Conservation (phyloP, 2,888 invertebrate species). For the Melanophora roralis region DNA sequence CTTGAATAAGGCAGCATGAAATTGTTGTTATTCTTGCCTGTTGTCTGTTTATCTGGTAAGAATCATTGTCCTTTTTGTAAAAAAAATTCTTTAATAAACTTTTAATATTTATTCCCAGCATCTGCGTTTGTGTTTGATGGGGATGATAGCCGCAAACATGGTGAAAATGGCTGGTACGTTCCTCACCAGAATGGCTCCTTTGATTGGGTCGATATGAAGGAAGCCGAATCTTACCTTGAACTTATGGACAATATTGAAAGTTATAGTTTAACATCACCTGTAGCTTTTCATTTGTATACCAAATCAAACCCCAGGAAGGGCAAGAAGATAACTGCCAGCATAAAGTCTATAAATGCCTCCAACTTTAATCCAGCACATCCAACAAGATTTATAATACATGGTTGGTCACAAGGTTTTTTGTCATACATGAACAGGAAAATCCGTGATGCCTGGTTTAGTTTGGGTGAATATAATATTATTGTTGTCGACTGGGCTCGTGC, state of each 20-base stretch:
- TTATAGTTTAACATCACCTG: constrained; percentile 7
- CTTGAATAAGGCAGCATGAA: constrained; percentile 24
- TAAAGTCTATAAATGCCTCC: constrained; percentile 54
- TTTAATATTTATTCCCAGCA: background rate
- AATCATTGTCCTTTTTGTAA: background rate
- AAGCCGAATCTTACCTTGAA: background rate
- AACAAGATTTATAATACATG: constrained; percentile 77
- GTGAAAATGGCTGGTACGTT: constrained; percentile 64
- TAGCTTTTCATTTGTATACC: constrained; percentile 68
- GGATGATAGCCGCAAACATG: constrained; percentile 51
- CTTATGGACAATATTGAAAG: constrained; percentile 62
- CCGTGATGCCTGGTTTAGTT: constrained; percentile 78
- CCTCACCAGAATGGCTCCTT: constrained; percentile 56
- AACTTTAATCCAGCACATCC: constrained; percentile 64
- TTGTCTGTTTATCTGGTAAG: constrained; percentile 40
- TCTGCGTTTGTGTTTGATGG: background rate
- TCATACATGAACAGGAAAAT: constrained; percentile 68
- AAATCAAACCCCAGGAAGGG: constrained; percentile 65
- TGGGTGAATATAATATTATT: constrained; percentile 80
- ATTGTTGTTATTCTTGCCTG: constrained; percentile 8
- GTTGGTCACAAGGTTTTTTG: constrained; percentile 79
- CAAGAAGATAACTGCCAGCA: constrained; percentile 62
- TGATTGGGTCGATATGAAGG: constrained; percentile 48
- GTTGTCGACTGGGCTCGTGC: constrained; percentile 81
- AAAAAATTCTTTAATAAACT: background rate